Conservation (phyloP, 1,140 invertebrate genomes). For the Ditylenchus dipsaci region DNA sequence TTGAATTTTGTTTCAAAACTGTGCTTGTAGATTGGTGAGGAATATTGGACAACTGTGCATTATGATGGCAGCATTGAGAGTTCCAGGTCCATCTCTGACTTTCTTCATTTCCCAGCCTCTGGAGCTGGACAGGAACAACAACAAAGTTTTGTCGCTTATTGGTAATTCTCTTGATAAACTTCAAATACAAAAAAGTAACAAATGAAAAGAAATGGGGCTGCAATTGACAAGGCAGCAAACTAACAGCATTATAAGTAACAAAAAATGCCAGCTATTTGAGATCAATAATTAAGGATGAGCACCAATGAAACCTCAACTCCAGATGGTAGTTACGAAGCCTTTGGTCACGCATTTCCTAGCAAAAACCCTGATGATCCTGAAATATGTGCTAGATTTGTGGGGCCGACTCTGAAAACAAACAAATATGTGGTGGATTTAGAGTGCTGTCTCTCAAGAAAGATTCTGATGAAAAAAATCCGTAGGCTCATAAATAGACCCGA, state of each 20-base stretch:
- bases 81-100: not conserved
- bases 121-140: not conserved
- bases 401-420: not conserved
- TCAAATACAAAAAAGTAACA: no score
- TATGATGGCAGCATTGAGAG: not conserved
- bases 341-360: not conserved
- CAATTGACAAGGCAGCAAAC: no score
- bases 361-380: not conserved
- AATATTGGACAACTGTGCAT: constrained; percentile 15
- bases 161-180: constrained; percentile 1
- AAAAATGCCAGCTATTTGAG: not conserved
- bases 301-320: not conserved
- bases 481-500: no score
- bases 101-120: not conserved
- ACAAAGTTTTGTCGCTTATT: constrained; percentile 11
- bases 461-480: constrained; percentile 4
- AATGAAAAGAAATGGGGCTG: no score
- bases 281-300: not conserved
- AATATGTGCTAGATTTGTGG: constrained; percentile 6
- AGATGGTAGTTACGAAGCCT: constrained; percentile 12
- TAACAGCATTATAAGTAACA: no score
- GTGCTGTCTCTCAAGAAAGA: not conserved
- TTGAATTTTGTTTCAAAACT: not conserved
- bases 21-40: constrained; percentile 10
- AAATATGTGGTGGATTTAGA: constrained; percentile 12